Base-by-base conservation (phyloP, 2,113 vertebrate species). In the Strix uralensis region DNA sequence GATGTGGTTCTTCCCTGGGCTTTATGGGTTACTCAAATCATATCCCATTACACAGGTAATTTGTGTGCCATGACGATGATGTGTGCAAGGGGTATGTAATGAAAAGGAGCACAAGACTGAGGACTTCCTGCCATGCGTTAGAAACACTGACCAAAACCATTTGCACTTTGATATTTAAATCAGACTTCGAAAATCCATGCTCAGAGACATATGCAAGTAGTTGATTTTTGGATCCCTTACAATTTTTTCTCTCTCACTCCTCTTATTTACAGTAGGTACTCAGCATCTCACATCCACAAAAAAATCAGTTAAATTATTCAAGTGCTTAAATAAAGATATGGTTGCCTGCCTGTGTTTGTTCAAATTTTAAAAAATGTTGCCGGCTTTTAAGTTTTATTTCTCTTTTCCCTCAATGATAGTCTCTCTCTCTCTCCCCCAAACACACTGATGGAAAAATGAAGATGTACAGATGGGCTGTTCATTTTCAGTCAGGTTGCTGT, bases 151-250 rank as follows among this genome's bases (percentile, higher is more conserved):
- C 59, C 62, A 62, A 96, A 94, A 82, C 38, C 13, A 77, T 63
- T 90, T 12, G 19, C 54, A 49, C 72, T 95, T 86, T 71, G 65
- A 88, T 94, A 94, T 94, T 94, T 78, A 93, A 91, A 93, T 94
- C 42, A 80, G 80, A n/a, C 54, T 71, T 91, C 88, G 40, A 79
- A 95, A 88, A 79, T 38, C 72, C 38, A 34, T 29, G 57, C 65
- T 90, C 7, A 6, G 67, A 80, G 65, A 94, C 95, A 91, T 86
- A 93, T 90, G 84, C 54, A 93, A 95, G 93, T 32, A 89, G 89
- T 91, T 92, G 84, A 75, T 70, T 93, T 94, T 89, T 94, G 83
- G 80, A 84, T 81, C 32, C 38, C 46, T 87, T 86, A 89, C 86
- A 91, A 55, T 75, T 95, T 81, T 94, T 18, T 87, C 81, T 78